These are phyloP conservation scores for Acrossocheilus fasciatus DNA, from an alignment of 2,797 vertebrate species.

Conservation along the genomic window DNA sequence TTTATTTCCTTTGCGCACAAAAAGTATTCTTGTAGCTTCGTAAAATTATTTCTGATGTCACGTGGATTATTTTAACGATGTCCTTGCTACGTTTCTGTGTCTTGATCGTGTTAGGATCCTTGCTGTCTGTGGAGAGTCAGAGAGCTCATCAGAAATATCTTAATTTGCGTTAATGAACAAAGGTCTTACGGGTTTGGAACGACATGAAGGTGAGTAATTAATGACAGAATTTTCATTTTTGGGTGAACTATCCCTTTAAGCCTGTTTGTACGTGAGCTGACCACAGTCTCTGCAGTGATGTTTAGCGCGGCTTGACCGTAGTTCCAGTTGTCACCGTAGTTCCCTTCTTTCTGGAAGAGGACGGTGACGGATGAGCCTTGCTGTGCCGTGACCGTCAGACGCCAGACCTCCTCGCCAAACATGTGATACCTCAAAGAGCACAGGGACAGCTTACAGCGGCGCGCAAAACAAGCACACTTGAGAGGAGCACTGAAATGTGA, in stretches of 20 bases:
- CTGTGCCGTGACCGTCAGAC: constrained; percentile 75
- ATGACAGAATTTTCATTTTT: too few species aligned
- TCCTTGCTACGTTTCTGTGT: too few species aligned
- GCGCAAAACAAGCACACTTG: neutral
- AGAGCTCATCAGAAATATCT: too few species aligned
- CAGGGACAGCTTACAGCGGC: neutral
- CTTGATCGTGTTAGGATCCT: too few species aligned
- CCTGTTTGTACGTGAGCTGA: constrained; percentile 61
- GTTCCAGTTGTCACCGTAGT: constrained; percentile 91
- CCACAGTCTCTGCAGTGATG: constrained; percentile 76
- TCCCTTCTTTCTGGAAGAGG: constrained; percentile 85
- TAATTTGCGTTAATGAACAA: too few species aligned
- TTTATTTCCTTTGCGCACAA: too few species aligned
- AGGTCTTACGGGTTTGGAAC: too few species aligned
- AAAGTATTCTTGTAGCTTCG: too few species aligned
- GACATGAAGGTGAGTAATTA: too few species aligned
- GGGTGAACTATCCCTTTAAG: neutral
- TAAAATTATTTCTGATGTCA: too few species aligned
- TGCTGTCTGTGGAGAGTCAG: too few species aligned
- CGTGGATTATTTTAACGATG: too few species aligned
- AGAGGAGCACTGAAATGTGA: neutral
- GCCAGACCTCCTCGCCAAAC: constrained; percentile 81
- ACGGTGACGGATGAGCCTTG: constrained; percentile 54
- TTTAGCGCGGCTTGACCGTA: constrained; percentile 88
- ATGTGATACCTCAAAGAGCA: constrained; percentile 88